Conservation (phyloP, 2,888 invertebrate species). For the Hedya salicella region DNA sequence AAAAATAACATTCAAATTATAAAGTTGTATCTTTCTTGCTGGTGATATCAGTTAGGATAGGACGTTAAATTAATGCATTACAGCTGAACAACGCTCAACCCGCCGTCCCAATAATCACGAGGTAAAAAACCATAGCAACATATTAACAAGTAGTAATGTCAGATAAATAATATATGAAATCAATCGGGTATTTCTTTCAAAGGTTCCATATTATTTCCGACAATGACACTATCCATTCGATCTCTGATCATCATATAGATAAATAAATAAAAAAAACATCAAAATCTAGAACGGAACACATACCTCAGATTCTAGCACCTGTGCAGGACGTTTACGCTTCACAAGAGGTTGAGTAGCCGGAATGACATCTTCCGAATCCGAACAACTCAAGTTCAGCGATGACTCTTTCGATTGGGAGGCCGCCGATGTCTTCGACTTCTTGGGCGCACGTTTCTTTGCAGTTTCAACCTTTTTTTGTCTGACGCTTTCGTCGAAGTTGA, state of each 20-base stretch:
- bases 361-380: not conserved
- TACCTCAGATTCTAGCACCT: constrained; percentile 5
- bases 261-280: constrained; percentile 4
- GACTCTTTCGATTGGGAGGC: not conserved
- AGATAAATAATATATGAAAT: too few relatives aligned
- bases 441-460: constrained; percentile 1
- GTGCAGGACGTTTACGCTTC: constrained; percentile 5
- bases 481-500: not conserved
- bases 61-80: too few relatives aligned
- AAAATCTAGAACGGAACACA: not conserved
- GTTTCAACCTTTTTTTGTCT: not conserved
- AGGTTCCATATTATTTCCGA: too few relatives aligned
- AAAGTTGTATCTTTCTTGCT: too few relatives aligned
- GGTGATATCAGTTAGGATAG: too few relatives aligned
- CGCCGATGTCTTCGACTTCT: not conserved
- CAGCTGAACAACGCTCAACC: too few relatives aligned
- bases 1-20: too few relatives aligned
- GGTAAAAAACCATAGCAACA: too few relatives aligned
- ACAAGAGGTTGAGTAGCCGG: not conserved
- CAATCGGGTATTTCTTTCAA: too few relatives aligned
- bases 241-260: not conserved
- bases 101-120: too few relatives aligned
- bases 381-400: not conserved
- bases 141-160: too few relatives aligned
- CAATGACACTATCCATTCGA: not conserved